Percentiles rank a stretch among this genome's conserved stretches.
Evolutionary conservation across 2,113 vertebrate genomes (phyloP).

Genomic region (Gallinago media): DNA sequence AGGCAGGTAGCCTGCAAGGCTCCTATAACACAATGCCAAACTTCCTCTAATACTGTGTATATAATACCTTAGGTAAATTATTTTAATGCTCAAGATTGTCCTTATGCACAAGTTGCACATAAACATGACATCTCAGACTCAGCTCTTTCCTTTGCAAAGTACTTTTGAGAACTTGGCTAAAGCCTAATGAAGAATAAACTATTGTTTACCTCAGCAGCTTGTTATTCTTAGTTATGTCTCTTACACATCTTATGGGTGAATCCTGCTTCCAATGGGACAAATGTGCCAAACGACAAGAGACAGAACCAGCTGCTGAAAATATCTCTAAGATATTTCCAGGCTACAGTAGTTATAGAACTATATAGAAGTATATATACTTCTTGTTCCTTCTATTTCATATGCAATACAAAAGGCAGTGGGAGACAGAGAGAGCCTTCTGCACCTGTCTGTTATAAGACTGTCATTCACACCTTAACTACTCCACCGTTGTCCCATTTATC

Average conservation of each 20-base stretch:
- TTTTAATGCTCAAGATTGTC: not conserved
- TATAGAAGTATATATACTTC: not conserved
- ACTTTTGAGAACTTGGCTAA: not conserved
- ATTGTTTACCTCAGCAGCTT: not conserved
- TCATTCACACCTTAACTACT: not conserved
- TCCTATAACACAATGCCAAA: not conserved
- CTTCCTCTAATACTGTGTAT: not conserved
- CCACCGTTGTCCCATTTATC: not conserved
- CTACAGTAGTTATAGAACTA: not conserved
- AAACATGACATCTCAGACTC: not conserved
- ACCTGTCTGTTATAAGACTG: not conserved
- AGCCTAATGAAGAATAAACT: not conserved
- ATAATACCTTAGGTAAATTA: not conserved
- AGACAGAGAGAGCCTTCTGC: not conserved
- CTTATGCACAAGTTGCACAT: not conserved
- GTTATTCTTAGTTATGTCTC: not conserved
- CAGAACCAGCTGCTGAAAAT: not conserved
- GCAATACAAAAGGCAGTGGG: not conserved
- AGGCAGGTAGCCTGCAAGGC: not conserved
- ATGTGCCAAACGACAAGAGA: not conserved
- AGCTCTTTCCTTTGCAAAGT: not conserved
- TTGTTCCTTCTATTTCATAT: not conserved
- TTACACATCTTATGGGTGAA: not conserved
- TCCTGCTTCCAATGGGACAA: not conserved
- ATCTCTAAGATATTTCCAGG: not conserved